Evolutionary conservation across 2,888 invertebrate species (phyloP).

Genomic region (Caenorhabditis zanzibari): DNA sequence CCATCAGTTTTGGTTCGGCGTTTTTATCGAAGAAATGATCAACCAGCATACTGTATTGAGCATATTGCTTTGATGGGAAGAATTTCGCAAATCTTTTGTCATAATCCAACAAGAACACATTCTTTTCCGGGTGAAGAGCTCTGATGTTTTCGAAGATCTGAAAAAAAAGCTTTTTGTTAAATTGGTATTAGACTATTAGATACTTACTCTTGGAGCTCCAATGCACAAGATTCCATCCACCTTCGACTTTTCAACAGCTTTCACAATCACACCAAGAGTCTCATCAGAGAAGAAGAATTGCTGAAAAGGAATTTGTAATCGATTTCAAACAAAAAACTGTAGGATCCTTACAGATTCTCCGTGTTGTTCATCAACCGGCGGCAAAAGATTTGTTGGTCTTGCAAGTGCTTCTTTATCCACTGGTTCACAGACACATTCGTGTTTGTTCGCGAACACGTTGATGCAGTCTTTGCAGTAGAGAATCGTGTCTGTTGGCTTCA

Average conservation of each 20-base stretch:
- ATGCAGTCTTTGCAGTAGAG: constrained; percentile 73
- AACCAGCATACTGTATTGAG: constrained; percentile 79
- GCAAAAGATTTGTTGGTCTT: constrained; percentile 70
- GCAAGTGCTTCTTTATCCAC: constrained; percentile 64
- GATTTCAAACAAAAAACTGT: not conserved
- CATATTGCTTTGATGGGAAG: constrained; percentile 73
- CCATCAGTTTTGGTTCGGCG: constrained; percentile 54
- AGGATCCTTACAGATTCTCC: constrained; percentile 75
- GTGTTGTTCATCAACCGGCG: constrained; percentile 71
- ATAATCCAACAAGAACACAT: constrained; percentile 78
- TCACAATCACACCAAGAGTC: constrained; percentile 71
- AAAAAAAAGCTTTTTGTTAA: constrained; percentile 1
- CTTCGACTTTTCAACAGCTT: constrained; percentile 63
- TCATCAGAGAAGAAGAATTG: constrained; percentile 81
- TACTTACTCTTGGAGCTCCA: constrained; percentile 73
- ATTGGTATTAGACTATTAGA: not conserved
- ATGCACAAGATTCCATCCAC: constrained; percentile 79
- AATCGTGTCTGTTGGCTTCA: constrained; percentile 61
- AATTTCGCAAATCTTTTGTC: constrained; percentile 80
- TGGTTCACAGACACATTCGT: constrained; percentile 69
- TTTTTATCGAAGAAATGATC: constrained; percentile 77
- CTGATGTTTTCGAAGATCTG: constrained; percentile 70
- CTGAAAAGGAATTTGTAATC: constrained; percentile 64
- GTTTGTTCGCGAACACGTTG: constrained; percentile 71
- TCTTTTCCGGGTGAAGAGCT: constrained; percentile 52